Conservation (phyloP, 2,797 vertebrate species). For the Rhadinocentrus ornatus region DNA sequence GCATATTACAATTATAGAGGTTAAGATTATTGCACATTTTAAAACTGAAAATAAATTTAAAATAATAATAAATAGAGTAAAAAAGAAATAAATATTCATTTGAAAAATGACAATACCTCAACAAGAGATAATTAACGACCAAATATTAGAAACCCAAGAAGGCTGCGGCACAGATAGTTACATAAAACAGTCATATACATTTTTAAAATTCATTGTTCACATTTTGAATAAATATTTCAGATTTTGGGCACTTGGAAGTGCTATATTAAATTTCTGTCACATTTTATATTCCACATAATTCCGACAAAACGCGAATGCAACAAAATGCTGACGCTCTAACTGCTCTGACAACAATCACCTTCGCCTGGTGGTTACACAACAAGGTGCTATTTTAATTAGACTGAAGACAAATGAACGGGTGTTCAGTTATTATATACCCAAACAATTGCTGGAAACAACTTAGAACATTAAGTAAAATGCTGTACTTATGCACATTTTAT, state of each 20-base stretch:
- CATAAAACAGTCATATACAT: background rate
- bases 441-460: too few relatives aligned
- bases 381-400: too few relatives aligned
- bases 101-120: background rate
- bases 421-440: too few relatives aligned
- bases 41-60: background rate
- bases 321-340: background rate
- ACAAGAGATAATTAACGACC: background rate
- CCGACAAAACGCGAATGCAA: constrained; percentile 9
- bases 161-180: too few relatives aligned
- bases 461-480: too few relatives aligned
- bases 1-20: background rate
- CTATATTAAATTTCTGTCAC: background rate
- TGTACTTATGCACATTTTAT: too few relatives aligned
- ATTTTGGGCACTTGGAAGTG: background rate
- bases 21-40: background rate
- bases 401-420: too few relatives aligned
- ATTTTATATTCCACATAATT: rapidly evolving
- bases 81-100: background rate
- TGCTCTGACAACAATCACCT: background rate
- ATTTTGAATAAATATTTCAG: background rate
- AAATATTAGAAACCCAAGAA: too few relatives aligned
- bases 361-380: background rate
- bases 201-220: background rate
- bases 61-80: too few relatives aligned